Base-by-base conservation (phyloP, 2,797 vertebrate genomes). In the Cyclopterus lumpus region DNA sequence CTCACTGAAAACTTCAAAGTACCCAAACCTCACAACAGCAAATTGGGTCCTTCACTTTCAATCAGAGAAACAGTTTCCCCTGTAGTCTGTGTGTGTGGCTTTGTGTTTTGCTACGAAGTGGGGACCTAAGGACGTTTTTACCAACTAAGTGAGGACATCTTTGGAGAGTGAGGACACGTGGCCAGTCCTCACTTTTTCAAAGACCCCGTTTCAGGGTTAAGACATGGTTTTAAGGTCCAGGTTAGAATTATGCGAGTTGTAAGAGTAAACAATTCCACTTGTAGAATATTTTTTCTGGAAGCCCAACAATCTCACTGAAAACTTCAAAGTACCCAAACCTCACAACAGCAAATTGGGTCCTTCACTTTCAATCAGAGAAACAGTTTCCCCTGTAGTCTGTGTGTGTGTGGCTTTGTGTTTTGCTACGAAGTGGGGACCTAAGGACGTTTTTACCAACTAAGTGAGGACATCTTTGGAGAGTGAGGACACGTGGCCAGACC, bases 81-180 rank as follows among this genome's bases (percentile, higher is more conserved):
- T 42, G 20, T 60, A 34, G 46, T 20, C 18, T 46, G 44, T 20
- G 4, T 53, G 51, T 57, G 3, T 51, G 22, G 53, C 22, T 26
- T n/a, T 51, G 49, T 55, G 20, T 49, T 60, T 60, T 24, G n/a
- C 20, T 38, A 60, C 58, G 38, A 22, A 59, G 20, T 59, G 58
- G 36, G 58, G n/a, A 60, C 34, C 34, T 11, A 36, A 36, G n/a
- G 9, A 59, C 1, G n/a, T 36, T 58, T 57, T 34, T 9, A 34
- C 18, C 55, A 59, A 38, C 32, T 22, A 34, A 34, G 0, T 22
- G n/a, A 38, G 58, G 58, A 24, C 34, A 22, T n/a, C 6, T 36
- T 59, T 59, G 55, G 30, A 58, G 34, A 6, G 11, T 3, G 10
- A 22, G 10, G 18, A 36, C 10, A 58, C 20, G 12, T 38, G 57